phyloP scores from a whole-genome alignment of 2,888 invertebrate genomes.

The Dichetophora obliterata region DNA sequence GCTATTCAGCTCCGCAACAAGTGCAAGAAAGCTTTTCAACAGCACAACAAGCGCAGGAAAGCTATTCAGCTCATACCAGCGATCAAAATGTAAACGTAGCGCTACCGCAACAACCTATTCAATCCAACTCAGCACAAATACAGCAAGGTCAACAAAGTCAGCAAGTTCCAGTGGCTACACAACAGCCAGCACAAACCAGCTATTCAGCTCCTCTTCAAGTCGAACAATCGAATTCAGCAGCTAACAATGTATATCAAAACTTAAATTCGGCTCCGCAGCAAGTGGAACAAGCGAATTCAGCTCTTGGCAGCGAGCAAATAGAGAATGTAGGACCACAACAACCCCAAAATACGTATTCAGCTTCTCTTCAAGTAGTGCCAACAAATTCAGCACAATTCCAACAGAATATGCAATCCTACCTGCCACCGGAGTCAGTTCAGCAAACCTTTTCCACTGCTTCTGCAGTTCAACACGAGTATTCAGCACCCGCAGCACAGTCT shows the following conservation, averaged over 20 bases:
- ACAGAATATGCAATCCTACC: background rate
- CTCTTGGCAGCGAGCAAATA: background rate
- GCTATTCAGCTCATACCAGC: background rate
- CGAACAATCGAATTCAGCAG: background rate
- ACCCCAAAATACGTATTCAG: too few relatives aligned
- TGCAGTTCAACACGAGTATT: conserved; percentile 38
- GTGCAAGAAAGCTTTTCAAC: background rate
- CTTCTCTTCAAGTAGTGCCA: background rate
- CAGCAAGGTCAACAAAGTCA: background rate
- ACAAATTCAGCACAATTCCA: background rate
- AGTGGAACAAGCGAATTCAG: conserved; percentile 13
- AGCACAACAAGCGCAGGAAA: background rate
- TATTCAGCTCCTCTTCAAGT: conserved; percentile 1
- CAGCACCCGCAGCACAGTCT: conserved; percentile 12
- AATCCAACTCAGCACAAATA: background rate
- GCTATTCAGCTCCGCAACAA: background rate
- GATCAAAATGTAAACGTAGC: too few relatives aligned
- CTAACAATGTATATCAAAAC: background rate
- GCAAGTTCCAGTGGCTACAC: background rate
- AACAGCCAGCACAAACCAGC: background rate
- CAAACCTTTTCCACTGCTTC: conserved; percentile 44
- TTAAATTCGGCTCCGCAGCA: conserved; percentile 33
- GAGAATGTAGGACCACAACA: too few relatives aligned
- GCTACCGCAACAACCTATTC: conserved; percentile 31
- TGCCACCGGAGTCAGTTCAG: conserved; percentile 23